These are phyloP conservation scores for Trogon surrucura DNA, from an alignment of 2,113 vertebrate species.

Conservation along the genomic window DNA sequence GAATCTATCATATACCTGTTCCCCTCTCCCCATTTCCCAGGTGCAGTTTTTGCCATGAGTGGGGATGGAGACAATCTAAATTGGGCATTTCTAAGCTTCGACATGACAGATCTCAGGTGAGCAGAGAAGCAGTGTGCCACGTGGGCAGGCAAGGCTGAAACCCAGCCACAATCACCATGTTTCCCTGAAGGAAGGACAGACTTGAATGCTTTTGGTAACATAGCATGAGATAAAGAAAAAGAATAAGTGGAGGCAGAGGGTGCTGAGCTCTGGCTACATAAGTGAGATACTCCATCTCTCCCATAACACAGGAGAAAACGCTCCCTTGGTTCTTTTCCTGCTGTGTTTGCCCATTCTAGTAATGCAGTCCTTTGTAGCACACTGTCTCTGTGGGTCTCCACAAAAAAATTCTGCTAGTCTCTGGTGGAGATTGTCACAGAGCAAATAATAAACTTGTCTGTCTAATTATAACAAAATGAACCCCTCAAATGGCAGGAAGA, in stretches of 20 bases:
- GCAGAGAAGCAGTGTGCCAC: not conserved
- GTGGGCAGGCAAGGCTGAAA: not conserved
- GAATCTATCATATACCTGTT: not conserved
- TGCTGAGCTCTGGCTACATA: not conserved
- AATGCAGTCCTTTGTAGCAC: not conserved
- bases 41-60: not conserved
- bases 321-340: not conserved
- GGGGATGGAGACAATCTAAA: not conserved
- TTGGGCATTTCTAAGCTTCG: not conserved
- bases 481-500: not conserved
- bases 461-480: not conserved
- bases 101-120: not conserved
- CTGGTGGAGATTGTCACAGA: not conserved
- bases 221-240: not conserved
- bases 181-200: not conserved
- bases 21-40: not conserved
- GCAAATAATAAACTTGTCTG: not conserved
- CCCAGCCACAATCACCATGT: fast-evolving
- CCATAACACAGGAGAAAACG: not conserved
- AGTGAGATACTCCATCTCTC: not conserved
- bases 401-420: not conserved
- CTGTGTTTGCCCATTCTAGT: not conserved
- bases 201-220: not conserved
- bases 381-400: not conserved
- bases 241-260: not conserved